These are phyloP conservation scores for Gonatopus flavifemur DNA, from an alignment of 1,140 invertebrate genomes.

Conservation along the genomic window DNA sequence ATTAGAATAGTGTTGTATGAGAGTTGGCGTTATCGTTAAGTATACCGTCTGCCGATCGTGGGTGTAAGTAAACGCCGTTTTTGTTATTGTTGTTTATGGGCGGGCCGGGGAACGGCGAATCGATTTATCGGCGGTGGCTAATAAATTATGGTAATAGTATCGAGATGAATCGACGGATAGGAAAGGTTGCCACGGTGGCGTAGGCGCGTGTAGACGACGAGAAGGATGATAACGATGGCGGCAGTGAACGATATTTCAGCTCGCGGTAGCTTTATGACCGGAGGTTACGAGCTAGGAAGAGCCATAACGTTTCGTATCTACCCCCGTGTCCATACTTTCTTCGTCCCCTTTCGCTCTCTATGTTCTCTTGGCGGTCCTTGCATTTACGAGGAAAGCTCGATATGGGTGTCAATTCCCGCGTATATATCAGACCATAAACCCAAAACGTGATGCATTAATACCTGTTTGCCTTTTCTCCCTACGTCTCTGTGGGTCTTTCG, in stretches of 20 bases:
- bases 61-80: constrained; percentile 6
- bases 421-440: constrained; percentile 51
- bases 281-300: constrained; percentile 57
- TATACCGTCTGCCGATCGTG: constrained; percentile 2
- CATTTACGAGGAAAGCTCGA: constrained; percentile 41
- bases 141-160: constrained; percentile 56
- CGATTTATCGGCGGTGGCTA: constrained; percentile 52
- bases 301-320: constrained; percentile 50
- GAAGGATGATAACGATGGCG: constrained; percentile 20
- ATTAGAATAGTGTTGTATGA: too few relatives aligned
- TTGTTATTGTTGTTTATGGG: constrained; percentile 21
- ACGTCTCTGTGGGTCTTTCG: too few relatives aligned
- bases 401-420: constrained; percentile 48
- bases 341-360: constrained; percentile 9
- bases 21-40: too few relatives aligned
- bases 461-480: constrained; percentile 20
- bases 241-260: constrained; percentile 53
- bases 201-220: constrained; percentile 33
- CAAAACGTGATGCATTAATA: constrained; percentile 43
- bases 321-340: constrained; percentile 8
- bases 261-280: constrained; percentile 56
- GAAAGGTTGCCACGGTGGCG: too few relatives aligned
- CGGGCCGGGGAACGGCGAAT: constrained; percentile 11
- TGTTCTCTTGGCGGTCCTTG: constrained; percentile 27
- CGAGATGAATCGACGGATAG: constrained; percentile 52